phyloP scores from a whole-genome alignment of 2,113 vertebrate genomes.

The Hoplias malabaricus region DNA sequence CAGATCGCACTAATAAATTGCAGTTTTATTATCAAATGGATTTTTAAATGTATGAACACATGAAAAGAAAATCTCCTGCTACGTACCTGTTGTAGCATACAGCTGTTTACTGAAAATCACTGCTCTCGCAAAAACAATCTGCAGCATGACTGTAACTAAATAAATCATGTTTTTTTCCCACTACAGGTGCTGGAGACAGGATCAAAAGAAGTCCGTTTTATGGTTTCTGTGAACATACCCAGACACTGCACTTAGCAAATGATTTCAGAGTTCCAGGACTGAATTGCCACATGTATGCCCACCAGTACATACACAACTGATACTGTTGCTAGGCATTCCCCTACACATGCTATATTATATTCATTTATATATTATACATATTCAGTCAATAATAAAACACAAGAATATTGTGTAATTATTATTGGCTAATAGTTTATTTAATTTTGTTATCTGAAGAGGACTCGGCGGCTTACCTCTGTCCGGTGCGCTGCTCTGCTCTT shows the following conservation, averaged over 20 bases:
- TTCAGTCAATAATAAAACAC: too few relatives aligned
- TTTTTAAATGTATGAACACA: not conserved
- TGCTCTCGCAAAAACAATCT: not conserved
- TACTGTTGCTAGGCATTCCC: not conserved
- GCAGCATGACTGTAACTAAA: not conserved
- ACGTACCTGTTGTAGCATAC: constrained; percentile 1
- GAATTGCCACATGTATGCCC: not conserved
- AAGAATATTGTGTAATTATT: not conserved
- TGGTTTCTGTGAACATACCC: not conserved
- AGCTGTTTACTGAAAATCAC: not conserved
- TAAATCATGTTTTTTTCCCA: not conserved
- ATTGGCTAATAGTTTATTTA: not conserved
- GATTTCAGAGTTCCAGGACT: not conserved
- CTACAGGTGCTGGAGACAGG: not conserved
- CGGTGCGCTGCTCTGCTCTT: not conserved
- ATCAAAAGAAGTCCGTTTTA: not conserved
- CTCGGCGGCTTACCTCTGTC: constrained; percentile 5
- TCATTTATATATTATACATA: too few relatives aligned
- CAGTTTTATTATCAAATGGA: not conserved
- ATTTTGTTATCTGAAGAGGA: not conserved
- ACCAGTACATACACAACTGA: not conserved
- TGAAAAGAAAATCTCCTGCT: not conserved
- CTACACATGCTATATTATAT: too few relatives aligned
- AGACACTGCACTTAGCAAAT: not conserved
- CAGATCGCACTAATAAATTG: too few relatives aligned